Percentiles rank a stretch among this genome's conserved stretches.
These are phyloP conservation scores for Keiferia lycopersicella DNA, from an alignment of 2,888 invertebrate genomes.

Conservation along the genomic window DNA sequence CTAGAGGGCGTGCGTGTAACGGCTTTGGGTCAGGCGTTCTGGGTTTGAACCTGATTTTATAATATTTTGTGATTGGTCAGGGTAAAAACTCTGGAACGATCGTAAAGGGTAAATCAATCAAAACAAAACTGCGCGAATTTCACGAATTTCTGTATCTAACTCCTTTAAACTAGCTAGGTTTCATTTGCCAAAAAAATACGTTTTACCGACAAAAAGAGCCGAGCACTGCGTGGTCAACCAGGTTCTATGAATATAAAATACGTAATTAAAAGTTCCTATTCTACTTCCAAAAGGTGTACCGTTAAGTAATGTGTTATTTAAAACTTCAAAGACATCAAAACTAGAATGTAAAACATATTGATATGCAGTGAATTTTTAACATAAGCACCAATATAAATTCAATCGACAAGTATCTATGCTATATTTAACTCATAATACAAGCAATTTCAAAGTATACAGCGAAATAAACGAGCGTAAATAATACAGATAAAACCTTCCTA, in stretches of 20 bases:
- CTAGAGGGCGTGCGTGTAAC: conserved; percentile 66
- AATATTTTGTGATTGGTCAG: conserved; percentile 68
- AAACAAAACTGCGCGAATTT: background rate
- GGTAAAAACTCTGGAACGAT: conserved; percentile 59
- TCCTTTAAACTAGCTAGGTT: too few relatives aligned
- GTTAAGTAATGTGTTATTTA: conserved; percentile 12
- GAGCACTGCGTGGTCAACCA: too few relatives aligned
- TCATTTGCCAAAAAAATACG: too few relatives aligned
- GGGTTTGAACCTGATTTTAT: conserved; percentile 55
- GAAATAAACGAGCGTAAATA: background rate
- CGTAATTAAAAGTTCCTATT: conserved; percentile 38
- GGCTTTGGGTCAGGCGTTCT: conserved; percentile 50
- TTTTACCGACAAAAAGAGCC: too few relatives aligned
- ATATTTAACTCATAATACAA: background rate
- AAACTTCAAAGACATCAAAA: too few relatives aligned
- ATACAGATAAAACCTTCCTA: conserved; percentile 54
- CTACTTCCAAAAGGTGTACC: conserved; percentile 29
- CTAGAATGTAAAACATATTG: too few relatives aligned
- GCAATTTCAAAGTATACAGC: background rate
- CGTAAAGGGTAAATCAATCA: background rate
- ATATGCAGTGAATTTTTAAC: too few relatives aligned
- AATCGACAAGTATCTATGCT: too few relatives aligned
- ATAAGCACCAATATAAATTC: too few relatives aligned
- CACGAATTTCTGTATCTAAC: too few relatives aligned
- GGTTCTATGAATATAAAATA: background rate